These are phyloP conservation scores for Camponotus fellah DNA, from an alignment of 2,888 invertebrate species.

Conservation along the genomic window DNA sequence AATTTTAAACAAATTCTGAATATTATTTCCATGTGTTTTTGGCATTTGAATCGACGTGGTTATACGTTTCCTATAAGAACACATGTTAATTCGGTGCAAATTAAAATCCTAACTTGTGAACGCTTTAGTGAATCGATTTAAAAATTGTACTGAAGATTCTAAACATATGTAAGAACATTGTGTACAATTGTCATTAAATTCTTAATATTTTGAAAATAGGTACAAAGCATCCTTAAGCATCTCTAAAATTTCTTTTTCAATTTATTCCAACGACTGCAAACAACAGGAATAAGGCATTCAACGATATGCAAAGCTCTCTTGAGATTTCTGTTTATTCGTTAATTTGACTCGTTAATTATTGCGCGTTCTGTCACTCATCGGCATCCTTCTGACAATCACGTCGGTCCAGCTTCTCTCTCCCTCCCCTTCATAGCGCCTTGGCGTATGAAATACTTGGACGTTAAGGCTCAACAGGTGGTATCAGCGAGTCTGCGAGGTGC, in stretches of 20 bases:
- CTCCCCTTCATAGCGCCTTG: conserved; percentile 14
- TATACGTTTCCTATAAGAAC: too few species aligned
- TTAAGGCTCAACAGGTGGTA: conserved; percentile 76
- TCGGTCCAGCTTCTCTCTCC: neutral
- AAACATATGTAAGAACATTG: neutral
- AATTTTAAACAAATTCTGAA: too few species aligned
- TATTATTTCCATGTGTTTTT: too few species aligned
- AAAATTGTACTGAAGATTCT: too few species aligned
- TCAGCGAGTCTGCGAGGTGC: conserved; percentile 71
- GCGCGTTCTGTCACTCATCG: conserved; percentile 36
- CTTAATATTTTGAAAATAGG: too few species aligned
- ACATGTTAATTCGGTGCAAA: too few species aligned
- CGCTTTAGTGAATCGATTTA: too few species aligned
- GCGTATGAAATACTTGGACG: conserved; percentile 71
- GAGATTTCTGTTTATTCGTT: conserved; percentile 6
- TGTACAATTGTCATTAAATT: neutral
- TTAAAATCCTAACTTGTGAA: too few species aligned
- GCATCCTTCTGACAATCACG: conserved; percentile 36
- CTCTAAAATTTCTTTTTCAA: neutral
- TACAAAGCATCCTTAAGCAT: neutral
- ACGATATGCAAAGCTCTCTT: neutral
- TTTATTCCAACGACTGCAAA: neutral
- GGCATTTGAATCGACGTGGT: too few species aligned
- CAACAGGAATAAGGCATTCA: neutral
- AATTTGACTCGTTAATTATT: conserved; percentile 33